Evolutionary conservation across 2,797 vertebrate species (phyloP).

Genomic region (Anguilla obscura): DNA sequence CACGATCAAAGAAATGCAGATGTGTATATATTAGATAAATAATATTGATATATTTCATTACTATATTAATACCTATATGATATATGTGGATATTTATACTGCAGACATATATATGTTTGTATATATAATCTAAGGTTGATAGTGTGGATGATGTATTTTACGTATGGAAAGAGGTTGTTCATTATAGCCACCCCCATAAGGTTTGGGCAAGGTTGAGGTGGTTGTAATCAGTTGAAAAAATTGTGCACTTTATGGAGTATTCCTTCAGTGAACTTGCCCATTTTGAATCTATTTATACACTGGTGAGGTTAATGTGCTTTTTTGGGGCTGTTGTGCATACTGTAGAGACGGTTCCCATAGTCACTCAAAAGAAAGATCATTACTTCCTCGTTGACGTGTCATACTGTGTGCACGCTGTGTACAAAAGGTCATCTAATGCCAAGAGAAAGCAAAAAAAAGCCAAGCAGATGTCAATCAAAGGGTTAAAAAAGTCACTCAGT

Average conservation of each 20-base stretch:
- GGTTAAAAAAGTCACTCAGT: slow-evolving; percentile 22
- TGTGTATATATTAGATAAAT: slow-evolving; percentile 14
- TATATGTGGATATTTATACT: slow-evolving; percentile 18
- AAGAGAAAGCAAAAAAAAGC: slow-evolving; percentile 34
- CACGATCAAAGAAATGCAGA: neutral
- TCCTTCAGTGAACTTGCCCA: neutral
- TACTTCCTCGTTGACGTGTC: slow-evolving; percentile 10
- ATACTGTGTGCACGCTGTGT: slow-evolving; percentile 23
- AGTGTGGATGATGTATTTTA: slow-evolving; percentile 24
- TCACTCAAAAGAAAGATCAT: slow-evolving; percentile 14
- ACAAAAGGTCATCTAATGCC: slow-evolving; percentile 30
- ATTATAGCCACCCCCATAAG: slow-evolving; percentile 21
- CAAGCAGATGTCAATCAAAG: slow-evolving; percentile 26
- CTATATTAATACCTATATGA: neutral
- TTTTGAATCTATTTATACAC: neutral
- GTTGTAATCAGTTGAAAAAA: neutral
- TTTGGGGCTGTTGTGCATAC: slow-evolving; percentile 23
- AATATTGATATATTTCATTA: slow-evolving; percentile 8
- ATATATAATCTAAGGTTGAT: slow-evolving; percentile 8
- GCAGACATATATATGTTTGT: neutral
- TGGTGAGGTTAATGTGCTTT: slow-evolving; percentile 15
- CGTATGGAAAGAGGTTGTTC: slow-evolving; percentile 21
- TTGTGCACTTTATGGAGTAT: slow-evolving; percentile 39
- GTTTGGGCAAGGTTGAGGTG: slow-evolving; percentile 9
- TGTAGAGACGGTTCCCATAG: neutral